Evolutionary conservation across 2,888 invertebrate species (phyloP).

Genomic region (Parelbella ahira): DNA sequence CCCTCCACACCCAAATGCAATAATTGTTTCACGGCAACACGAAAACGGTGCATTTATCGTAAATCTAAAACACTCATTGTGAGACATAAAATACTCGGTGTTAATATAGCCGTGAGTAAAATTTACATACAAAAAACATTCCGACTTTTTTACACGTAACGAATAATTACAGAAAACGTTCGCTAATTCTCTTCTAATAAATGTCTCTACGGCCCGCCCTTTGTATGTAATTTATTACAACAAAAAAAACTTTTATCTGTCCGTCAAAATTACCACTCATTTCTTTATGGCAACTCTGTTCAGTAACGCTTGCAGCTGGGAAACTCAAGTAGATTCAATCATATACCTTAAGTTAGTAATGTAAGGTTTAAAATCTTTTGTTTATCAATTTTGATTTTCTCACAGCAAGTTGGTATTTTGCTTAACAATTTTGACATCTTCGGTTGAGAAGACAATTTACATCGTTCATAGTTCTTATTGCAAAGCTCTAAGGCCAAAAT

Average conservation of each 20-base stretch:
- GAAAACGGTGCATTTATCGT: too few relatives aligned
- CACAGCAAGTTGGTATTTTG: constrained; percentile 1
- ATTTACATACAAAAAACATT: constrained; percentile 6
- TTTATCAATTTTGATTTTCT: too few relatives aligned
- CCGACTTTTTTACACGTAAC: constrained; percentile 1
- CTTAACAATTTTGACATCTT: constrained; percentile 4
- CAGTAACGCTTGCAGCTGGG: too few relatives aligned
- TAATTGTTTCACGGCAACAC: too few relatives aligned
- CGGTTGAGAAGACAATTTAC: neutral
- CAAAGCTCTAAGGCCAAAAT: too few relatives aligned
- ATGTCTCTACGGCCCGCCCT: constrained; percentile 20
- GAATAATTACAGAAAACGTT: constrained; percentile 11
- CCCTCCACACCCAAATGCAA: too few relatives aligned
- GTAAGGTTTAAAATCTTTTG: neutral
- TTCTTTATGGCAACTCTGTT: constrained; percentile 11
- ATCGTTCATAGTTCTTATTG: neutral
- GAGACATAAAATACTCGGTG: too few relatives aligned
- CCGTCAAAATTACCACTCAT: constrained; percentile 21
- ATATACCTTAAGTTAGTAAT: neutral
- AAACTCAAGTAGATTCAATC: too few relatives aligned
- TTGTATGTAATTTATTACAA: constrained; percentile 28
- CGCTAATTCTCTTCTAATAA: constrained; percentile 22
- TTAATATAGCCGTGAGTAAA: constrained; percentile 1
- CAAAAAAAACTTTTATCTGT: constrained; percentile 20
- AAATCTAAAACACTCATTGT: too few relatives aligned